phyloP scores from a whole-genome alignment of 2,797 vertebrate species.

The Thamnophis elegans region DNA sequence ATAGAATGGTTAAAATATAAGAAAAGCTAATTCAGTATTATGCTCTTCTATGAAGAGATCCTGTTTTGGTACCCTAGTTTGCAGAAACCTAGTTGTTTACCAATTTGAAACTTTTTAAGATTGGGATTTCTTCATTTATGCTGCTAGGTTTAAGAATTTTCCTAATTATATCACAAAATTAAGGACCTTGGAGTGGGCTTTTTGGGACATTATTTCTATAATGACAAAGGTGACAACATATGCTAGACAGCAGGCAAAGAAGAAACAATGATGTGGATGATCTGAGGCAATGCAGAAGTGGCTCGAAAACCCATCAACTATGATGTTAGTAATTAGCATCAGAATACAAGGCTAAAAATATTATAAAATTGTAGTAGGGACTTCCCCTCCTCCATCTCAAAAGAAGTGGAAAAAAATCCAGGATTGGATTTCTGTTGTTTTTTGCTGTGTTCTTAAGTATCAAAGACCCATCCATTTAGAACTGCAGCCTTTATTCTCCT shows the following conservation, averaged over 20 bases:
- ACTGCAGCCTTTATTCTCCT: neutral
- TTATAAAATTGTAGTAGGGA: neutral
- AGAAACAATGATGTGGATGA: neutral
- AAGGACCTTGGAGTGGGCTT: neutral
- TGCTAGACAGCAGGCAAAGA: neutral
- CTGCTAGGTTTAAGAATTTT: neutral
- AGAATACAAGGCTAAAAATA: neutral
- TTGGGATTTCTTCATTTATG: neutral
- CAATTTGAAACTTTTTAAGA: neutral
- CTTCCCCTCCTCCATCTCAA: neutral
- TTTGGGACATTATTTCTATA: neutral
- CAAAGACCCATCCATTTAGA: neutral
- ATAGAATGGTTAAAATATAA: neutral
- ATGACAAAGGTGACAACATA: neutral
- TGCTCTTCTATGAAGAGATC: neutral
- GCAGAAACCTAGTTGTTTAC: neutral
- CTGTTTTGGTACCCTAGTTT: neutral
- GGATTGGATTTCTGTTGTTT: neutral
- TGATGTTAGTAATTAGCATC: neutral
- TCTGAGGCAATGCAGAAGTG: neutral
- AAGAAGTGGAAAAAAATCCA: neutral
- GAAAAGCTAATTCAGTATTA: neutral
- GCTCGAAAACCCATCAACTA: neutral
- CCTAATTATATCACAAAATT: neutral
- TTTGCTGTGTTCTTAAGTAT: neutral